Conservation (phyloP, 2,888 invertebrate genomes). For the Lithosia quadra region DNA sequence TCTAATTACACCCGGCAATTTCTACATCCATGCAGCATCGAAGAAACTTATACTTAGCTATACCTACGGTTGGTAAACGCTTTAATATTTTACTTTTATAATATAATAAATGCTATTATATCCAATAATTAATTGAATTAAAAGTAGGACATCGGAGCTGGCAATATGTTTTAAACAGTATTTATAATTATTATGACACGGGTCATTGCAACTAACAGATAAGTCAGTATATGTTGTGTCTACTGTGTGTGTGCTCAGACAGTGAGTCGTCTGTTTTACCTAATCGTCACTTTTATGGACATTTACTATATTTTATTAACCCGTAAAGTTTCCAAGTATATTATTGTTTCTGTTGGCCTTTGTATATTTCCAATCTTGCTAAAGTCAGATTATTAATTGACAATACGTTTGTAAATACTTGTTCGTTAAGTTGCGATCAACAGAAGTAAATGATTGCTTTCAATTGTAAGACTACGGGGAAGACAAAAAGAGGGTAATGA, state of each 20-base stretch:
- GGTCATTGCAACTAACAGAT: slow-evolving; percentile 56
- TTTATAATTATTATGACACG: slow-evolving; percentile 44
- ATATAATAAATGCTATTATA: neutral
- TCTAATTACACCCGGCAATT: no score
- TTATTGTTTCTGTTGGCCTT: slow-evolving; percentile 12
- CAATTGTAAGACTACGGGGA: neutral
- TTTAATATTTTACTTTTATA: neutral
- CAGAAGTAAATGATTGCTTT: slow-evolving; percentile 10
- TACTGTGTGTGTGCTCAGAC: slow-evolving; percentile 64
- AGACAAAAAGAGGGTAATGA: slow-evolving; percentile 13
- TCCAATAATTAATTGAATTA: neutral
- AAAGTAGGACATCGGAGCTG: neutral
- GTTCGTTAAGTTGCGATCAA: neutral
- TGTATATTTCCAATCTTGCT: slow-evolving; percentile 2
- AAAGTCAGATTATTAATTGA: slow-evolving; percentile 11
- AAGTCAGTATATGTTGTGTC: no score
- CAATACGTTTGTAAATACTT: slow-evolving; percentile 8
- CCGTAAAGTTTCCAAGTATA: slow-evolving; percentile 23
- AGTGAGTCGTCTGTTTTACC: slow-evolving; percentile 62
- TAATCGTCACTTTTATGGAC: slow-evolving; percentile 36
- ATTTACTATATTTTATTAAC: slow-evolving; percentile 30
- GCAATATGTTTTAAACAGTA: slow-evolving; percentile 22
- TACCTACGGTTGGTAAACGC: no score
- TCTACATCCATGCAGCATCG: no score
- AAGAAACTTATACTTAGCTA: no score